Base-by-base conservation (phyloP, 2,113 vertebrate genomes). In the Platichthys flesus region DNA sequence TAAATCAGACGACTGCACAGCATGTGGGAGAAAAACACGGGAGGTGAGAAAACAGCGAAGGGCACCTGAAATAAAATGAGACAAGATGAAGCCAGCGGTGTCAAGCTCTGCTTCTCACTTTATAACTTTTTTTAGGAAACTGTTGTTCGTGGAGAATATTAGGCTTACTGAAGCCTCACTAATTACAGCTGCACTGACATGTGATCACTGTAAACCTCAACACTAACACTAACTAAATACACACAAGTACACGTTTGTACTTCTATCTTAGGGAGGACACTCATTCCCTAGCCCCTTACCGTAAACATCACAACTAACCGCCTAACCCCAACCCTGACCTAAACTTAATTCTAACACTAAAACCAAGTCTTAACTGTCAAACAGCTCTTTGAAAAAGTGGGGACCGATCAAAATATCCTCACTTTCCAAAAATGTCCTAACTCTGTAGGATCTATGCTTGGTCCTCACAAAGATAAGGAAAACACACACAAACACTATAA, bases 11-110 rank as follows among this genome's bases (percentile, higher is more conserved):
- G 21, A 26, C 26, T 42, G 15, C 47, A 56, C 57, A 67, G 79
- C 64, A 62, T 57, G 71, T 54, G 31, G 51, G n/a, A 52, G 45
- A 62, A 75, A 2, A 70, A 18, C 62, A 67, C 37, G n/a, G 20
- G 24, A 81, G 71, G 71, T 68, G 65, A 81, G 55, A 69, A 70
- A 63, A 20, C 51, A 61, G 63, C 62, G 57, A 77, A 54, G 28
- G 54, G 65, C 67, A 37, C 51, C 55, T 74, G 20, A 70, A 65
- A 75, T n/a, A 65, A 79, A 84, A 69, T 28, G 18, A 63, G 58
- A 62, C 61, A 72, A 71, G 64, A 65, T 35, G 24, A 26, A 5
- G 4, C 56, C n/a, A 57, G 47, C 13, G 21, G 45, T 61, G 68
- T 76, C 82, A 42, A 20, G 78, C 28, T 78, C 49, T 64, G 58